Evolutionary conservation across 53 echinoderm and acorn worm genomes (phyloP).

Genomic region (Echinarachnius parma): DNA sequence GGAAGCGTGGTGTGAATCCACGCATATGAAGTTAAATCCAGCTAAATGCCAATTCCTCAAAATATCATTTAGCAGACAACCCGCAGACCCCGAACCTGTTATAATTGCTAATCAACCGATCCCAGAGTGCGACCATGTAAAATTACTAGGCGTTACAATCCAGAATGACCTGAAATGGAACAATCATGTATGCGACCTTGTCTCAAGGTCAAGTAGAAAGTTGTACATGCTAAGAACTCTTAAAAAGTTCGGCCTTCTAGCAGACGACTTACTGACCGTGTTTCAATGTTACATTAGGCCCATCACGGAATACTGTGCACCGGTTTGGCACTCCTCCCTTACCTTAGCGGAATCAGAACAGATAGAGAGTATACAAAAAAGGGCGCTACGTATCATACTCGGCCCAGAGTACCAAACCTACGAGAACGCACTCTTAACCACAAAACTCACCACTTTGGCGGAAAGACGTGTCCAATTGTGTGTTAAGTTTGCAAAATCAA

Average conservation of each 20-base stretch:
- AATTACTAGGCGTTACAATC: no score
- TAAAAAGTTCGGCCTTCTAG: not conserved
- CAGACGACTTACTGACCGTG: not conserved
- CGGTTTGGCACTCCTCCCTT: not conserved
- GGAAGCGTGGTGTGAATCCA: not conserved
- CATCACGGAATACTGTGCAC: not conserved
- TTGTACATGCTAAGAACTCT: not conserved
- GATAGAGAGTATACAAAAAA: not conserved
- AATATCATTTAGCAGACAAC: no score
- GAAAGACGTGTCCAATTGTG: no score
- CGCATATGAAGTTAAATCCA: not conserved
- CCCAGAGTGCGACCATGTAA: no score
- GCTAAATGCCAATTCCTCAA: no score
- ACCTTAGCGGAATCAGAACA: not conserved
- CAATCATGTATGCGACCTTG: not conserved
- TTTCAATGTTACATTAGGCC: not conserved
- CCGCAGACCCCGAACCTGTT: no score
- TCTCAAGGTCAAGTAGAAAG: not conserved
- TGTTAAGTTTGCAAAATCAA: not conserved
- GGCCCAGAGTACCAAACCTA: not conserved
- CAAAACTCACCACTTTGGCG: no score
- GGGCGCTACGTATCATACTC: not conserved
- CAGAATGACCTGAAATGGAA: constrained; percentile 1
- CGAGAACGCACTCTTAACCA: not conserved
- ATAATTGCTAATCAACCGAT: no score